Conservation (phyloP, 2,797 vertebrate genomes). For the Clarias platycephalus region DNA sequence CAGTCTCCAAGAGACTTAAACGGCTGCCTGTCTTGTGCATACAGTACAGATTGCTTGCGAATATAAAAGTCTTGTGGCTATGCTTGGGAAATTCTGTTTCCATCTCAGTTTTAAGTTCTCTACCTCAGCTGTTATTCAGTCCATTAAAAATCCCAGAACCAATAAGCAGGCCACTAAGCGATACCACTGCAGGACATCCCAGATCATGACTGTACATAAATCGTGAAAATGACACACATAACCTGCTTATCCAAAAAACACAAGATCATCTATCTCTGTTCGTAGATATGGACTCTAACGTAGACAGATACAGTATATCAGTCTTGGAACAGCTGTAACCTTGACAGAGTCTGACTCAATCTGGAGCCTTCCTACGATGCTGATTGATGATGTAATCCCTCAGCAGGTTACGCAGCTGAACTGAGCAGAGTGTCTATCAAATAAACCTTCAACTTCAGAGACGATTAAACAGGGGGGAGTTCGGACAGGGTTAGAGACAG, state of each 20-base stretch:
- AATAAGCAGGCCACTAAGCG: not conserved
- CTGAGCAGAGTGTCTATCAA: constrained; percentile 30
- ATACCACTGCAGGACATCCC: not conserved
- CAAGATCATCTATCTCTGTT: constrained; percentile 7
- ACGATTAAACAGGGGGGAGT: constrained; percentile 17
- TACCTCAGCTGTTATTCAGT: not conserved
- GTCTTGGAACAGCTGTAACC: constrained; percentile 30
- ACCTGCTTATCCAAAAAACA: constrained; percentile 7
- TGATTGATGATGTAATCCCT: constrained; percentile 46
- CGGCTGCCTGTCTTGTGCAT: not conserved
- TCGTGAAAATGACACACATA: not conserved
- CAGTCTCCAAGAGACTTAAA: not conserved
- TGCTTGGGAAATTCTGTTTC: not conserved
- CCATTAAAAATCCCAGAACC: not conserved
- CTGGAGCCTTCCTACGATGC: constrained; percentile 28
- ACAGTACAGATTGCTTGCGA: constrained; percentile 22
- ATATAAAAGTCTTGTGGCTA: not conserved
- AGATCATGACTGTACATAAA: not conserved
- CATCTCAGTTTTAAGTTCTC: not conserved
- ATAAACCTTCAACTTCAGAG: constrained; percentile 36
- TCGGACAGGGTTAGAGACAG: constrained; percentile 5
- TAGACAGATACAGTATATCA: not conserved
- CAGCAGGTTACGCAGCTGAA: constrained; percentile 44
- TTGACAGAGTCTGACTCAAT: constrained; percentile 27
- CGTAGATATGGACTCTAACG: not conserved